Base-by-base conservation (phyloP, 2,797 vertebrate species). In the Falco naumanni region DNA sequence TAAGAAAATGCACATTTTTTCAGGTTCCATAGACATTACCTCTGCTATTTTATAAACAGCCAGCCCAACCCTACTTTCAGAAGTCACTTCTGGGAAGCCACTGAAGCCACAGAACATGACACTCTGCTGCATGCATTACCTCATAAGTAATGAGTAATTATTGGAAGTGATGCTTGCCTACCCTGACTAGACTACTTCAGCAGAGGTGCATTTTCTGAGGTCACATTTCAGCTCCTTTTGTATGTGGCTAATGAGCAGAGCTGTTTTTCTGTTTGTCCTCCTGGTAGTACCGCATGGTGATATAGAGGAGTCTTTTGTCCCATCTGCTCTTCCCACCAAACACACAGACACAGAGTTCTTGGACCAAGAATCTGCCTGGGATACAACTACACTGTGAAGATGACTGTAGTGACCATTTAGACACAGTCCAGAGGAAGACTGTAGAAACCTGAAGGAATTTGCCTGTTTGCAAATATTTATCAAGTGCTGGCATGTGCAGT, bases 161-260 rank as follows among this genome's bases (percentile, higher is more conserved):
- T 7, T 28, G 47, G n/a, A 87, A 84, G 39, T 16, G 12, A 77
- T 70, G 34, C 37, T 48, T 6, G 92, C 28, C 84, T 48, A 37
- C 19, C 17, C 56, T 70, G 12, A 76, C 77, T 37, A 81, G 54
- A 72, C 39, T 82, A 22, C 22, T 82, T 79, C 50, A 91, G 31
- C 31, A 81, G 34, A 84, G 24, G 19, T 54, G 4, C 53, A 34
- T 72, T 54, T 90, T 76, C 78, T 54, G 50, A 87, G 63, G 56
- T 81, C 69, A 54, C 50, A 59, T 47, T 84, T 90, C 68, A 88
- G 20, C 24, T 88, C 22, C 25, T 78, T 80, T 71, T 87, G 68
- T 64, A 9, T 5, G 26, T 1, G 3, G 22, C 47, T 82, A 61
- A 43, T 19, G 22, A 70, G 8, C 0, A 0, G 51, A 82, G 29